A percentile compares a stretch with the other conserved stretches of the same genome.
Evolutionary conservation across 1,140 invertebrate species (phyloP).

Genomic region (Drosophila teissieri): DNA sequence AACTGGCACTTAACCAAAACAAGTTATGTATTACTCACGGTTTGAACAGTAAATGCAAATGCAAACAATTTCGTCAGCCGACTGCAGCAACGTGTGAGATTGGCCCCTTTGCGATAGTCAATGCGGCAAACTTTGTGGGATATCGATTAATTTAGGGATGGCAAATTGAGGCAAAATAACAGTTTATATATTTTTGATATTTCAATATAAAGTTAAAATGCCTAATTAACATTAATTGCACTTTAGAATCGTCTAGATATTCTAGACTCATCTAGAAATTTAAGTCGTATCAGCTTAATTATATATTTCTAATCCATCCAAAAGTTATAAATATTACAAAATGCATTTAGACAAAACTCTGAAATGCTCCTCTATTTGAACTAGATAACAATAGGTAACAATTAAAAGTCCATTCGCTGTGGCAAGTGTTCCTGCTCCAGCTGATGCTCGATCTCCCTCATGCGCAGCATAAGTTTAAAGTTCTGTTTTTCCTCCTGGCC

Average conservation of each 20-base stretch:
- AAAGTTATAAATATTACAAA: neutral
- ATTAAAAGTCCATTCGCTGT: constrained; percentile 49
- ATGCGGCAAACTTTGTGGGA: neutral
- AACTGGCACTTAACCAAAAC: neutral
- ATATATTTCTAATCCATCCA: no score
- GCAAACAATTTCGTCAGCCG: constrained; percentile 73
- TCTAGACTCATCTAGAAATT: no score
- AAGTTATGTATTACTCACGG: constrained; percentile 62
- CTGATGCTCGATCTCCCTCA: constrained; percentile 70
- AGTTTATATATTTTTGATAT: neutral
- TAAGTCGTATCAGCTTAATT: no score
- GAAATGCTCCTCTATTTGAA: constrained; percentile 23
- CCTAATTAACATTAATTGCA: no score
- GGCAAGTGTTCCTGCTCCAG: constrained; percentile 55
- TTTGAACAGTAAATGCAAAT: constrained; percentile 65
- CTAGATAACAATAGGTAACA: constrained; percentile 22
- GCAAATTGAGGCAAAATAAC: neutral
- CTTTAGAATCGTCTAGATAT: no score
- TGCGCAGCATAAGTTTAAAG: constrained; percentile 71
- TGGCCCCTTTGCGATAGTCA: constrained; percentile 5
- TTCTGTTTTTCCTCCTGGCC: constrained; percentile 83
- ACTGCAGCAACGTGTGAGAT: constrained; percentile 68
- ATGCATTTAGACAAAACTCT: neutral
- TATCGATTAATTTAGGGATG: constrained; percentile 8
- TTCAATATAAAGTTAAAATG: no score